A percentile compares a stretch with the other conserved stretches of the same genome.
phyloP scores from a whole-genome alignment of 2,888 invertebrate species.

The Amphipyra berbera region DNA sequence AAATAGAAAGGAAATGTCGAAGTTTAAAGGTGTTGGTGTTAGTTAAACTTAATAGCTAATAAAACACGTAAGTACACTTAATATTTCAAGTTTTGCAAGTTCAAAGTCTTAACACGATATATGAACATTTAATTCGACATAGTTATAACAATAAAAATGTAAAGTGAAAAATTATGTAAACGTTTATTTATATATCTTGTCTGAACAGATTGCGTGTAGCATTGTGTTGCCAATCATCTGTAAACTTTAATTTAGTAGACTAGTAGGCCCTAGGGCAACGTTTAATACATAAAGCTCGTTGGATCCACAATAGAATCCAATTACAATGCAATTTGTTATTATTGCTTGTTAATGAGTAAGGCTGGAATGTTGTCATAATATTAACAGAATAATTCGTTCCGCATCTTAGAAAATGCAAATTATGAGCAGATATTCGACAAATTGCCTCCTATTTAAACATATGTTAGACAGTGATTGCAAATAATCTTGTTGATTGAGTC shows the following conservation, averaged over 20 bases:
- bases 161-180: slow-evolving; percentile 25
- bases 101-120: slow-evolving; percentile 16
- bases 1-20: slow-evolving; percentile 5
- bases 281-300: slow-evolving; percentile 21
- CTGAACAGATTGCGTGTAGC: slow-evolving; percentile 12
- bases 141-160: slow-evolving; percentile 17
- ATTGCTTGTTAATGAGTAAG: slow-evolving; percentile 55
- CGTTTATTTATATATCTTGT: slow-evolving; percentile 8
- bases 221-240: slow-evolving; percentile 35
- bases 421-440: slow-evolving; percentile 18
- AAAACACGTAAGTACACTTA: slow-evolving; percentile 6
- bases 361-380: slow-evolving; percentile 40
- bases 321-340: slow-evolving; percentile 59
- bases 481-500: slow-evolving; percentile 2
- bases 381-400: slow-evolving; percentile 43
- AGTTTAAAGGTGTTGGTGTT: slow-evolving; percentile 12
- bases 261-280: slow-evolving; percentile 30
- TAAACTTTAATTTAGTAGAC: slow-evolving; percentile 32
- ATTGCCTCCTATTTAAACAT: slow-evolving; percentile 22
- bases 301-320: slow-evolving; percentile 47
- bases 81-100: slow-evolving; percentile 26
- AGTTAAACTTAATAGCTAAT: slow-evolving; percentile 23
- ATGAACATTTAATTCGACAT: slow-evolving; percentile 16
- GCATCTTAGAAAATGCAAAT: slow-evolving; percentile 21
- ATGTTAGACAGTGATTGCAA: slow-evolving; percentile 10